A percentile compares a stretch with the other conserved stretches of the same genome.
Conservation (phyloP, 1,140 invertebrate genomes). For the Lamellibrachia luymesi region DNA sequence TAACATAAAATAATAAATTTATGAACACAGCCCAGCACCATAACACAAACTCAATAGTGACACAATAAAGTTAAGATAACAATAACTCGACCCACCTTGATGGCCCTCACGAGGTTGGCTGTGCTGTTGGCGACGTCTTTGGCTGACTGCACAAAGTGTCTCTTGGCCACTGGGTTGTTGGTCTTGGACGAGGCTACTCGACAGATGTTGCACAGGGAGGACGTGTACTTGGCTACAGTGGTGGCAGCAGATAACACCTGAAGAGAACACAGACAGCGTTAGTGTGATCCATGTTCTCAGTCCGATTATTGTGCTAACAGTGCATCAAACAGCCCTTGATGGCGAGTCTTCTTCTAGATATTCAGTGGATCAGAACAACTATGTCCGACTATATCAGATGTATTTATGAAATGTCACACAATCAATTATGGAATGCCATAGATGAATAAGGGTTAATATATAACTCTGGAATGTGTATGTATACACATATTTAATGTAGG, state of each 20-base stretch:
- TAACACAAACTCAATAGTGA: slow-evolving; percentile 22
- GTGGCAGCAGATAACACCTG: slow-evolving; percentile 87
- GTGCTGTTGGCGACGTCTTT: slow-evolving; percentile 97
- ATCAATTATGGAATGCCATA: too few relatives aligned
- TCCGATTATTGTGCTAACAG: neutral
- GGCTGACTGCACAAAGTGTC: slow-evolving; percentile 95
- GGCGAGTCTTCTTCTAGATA: too few relatives aligned
- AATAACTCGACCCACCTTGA: slow-evolving; percentile 66
- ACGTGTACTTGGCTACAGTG: slow-evolving; percentile 93
- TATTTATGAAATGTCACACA: too few relatives aligned
- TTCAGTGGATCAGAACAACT: too few relatives aligned
- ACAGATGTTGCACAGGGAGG: slow-evolving; percentile 91
- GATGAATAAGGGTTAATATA: too few relatives aligned
- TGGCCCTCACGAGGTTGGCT: slow-evolving; percentile 88
- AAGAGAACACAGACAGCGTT: neutral
- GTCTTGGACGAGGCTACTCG: slow-evolving; percentile 88
- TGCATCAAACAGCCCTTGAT: too few relatives aligned
- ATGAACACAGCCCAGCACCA: neutral
- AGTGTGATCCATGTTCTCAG: neutral
- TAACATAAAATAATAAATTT: too few relatives aligned
- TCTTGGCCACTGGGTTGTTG: slow-evolving; percentile 86
- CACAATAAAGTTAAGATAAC: neutral
- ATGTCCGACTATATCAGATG: too few relatives aligned
- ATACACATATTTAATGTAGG: too few relatives aligned
- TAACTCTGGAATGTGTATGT: too few relatives aligned